Evolutionary conservation across 2,797 vertebrate genomes (phyloP), one percentile per base, ranked within the genome.

Genomic region (Myotis planiceps): DNA sequence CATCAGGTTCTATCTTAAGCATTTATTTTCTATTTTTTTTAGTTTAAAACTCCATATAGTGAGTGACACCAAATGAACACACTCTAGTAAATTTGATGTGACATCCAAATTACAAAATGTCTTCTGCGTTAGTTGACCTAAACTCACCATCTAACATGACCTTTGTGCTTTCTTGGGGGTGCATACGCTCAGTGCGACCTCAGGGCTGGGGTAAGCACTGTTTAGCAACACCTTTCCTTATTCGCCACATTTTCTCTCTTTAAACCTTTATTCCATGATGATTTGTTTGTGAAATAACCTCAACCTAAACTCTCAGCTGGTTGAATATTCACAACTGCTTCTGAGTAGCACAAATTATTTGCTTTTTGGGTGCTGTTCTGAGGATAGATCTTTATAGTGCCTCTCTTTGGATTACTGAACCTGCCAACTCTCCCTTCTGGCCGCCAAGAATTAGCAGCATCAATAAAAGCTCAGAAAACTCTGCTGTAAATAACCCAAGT

Each of bases 401-500:
- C 72, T 63, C 16, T 53, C n/a, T 42, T 69, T 69, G 8, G 0
- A 32, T 79, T 42, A 45, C 18, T 76, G 4, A 81, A 10, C 47
- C 45, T 75, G 5, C 93, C 92, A 55, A 74, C 39, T 78, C 92
- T 69, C 69, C 81, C 71, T 91, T 84, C 88, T 81, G 90, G 83
- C 94, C 97, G 96, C 47, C 14, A 97, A 98, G 97, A 97, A 66
- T 79, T 69, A 89, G 94, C 86, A 95, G 53, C 88, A 25, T 96
- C 91, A 55, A 95, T 97, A 97, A 97, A 86, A 4, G 53, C 96
- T 1, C 27, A 49, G 94, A 19, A 96, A 97, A 90, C 42, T 82
- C 95, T 93, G 94, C 25, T 97, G 97, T 98, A 98, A 98, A 98
- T 95, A 98, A 96, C 49, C 6, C 1, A 93, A 92, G 68, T 96